Evolutionary conservation across 2,888 invertebrate genomes (phyloP), one percentile per base, ranked within the genome.

Genomic region (Spodoptera exigua): DNA sequence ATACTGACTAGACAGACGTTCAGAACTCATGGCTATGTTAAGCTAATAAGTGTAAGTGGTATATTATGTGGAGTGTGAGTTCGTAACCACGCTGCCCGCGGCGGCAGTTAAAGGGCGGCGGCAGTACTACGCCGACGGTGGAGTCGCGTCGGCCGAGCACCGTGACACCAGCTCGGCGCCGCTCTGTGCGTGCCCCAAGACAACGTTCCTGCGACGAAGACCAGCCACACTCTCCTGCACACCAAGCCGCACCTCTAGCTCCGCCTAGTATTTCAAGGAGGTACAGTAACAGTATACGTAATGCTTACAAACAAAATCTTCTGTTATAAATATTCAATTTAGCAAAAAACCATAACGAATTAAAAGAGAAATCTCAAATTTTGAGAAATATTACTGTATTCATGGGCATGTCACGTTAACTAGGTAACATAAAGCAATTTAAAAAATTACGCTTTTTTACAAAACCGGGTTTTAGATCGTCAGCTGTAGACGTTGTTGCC

Each of bases 151-250:
- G 95, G 71, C 95, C 96, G 57, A 96, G 96, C 90, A 94, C 95
- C 47, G 96, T 95, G 52, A 80, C 96, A 88, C 93, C 93, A 12
- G 84, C 90, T 91, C 80, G 96, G 86, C 87, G 96, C 90, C 89
- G 95, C 93, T 87, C 95, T 86, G 79, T 96, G 94, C 84, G 95
- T 95, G 87, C 95, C 95, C 88, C 90, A 92, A 87, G 97, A 12
- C 98, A 98, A 84, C 97, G 97, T 85, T 97, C 97, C 82, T 97
- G 97, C 86, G 98, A 98, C 81, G 98, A 98, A 75, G 98, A 98
- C 82, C 77, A 89, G 80, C 80, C 76, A 46, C 80, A 61, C 45
- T 78, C 78, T 76, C 76, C 69, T 70, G 81, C 78, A 36, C 89
- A 84, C 17, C 95, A 96, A 54, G 87, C 95, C 0, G 96, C 95